phyloP scores from a whole-genome alignment of 2,888 invertebrate genomes.

The Patella pellucida region DNA sequence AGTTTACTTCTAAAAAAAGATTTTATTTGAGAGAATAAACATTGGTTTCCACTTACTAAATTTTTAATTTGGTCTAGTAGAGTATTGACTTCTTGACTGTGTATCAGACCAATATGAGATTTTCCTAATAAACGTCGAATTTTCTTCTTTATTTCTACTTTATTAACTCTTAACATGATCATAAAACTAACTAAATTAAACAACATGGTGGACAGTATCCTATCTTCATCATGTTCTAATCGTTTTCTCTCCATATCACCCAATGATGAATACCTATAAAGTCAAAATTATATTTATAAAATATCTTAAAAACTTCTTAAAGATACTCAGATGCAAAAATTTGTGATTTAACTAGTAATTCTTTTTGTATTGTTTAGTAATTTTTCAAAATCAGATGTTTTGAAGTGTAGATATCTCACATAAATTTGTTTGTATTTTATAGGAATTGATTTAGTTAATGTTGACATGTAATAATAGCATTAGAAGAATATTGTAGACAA shows the following conservation, averaged over 20 bases:
- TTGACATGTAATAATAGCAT: no score
- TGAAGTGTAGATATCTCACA: no score
- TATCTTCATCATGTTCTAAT: slow-evolving; percentile 97
- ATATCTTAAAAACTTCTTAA: no score
- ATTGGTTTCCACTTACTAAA: slow-evolving; percentile 77
- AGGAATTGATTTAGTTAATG: no score
- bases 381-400: no score
- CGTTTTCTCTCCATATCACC: slow-evolving; percentile 85
- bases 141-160: slow-evolving; percentile 76
- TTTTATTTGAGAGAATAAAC: no score
- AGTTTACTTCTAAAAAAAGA: no score
- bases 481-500: no score
- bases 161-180: slow-evolving; percentile 90
- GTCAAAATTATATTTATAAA: neutral
- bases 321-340: neutral
- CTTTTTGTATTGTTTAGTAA: no score
- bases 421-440: no score
- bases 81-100: slow-evolving; percentile 97
- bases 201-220: slow-evolving; percentile 92
- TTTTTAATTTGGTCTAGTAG: slow-evolving; percentile 94
- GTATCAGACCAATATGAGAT: slow-evolving; percentile 97
- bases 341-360: neutral
- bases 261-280: slow-evolving; percentile 83
- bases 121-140: slow-evolving; percentile 93
- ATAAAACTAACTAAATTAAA: slow-evolving; percentile 97